Conservation (phyloP, 2,888 invertebrate species). For the Ophioninae sp. region DNA sequence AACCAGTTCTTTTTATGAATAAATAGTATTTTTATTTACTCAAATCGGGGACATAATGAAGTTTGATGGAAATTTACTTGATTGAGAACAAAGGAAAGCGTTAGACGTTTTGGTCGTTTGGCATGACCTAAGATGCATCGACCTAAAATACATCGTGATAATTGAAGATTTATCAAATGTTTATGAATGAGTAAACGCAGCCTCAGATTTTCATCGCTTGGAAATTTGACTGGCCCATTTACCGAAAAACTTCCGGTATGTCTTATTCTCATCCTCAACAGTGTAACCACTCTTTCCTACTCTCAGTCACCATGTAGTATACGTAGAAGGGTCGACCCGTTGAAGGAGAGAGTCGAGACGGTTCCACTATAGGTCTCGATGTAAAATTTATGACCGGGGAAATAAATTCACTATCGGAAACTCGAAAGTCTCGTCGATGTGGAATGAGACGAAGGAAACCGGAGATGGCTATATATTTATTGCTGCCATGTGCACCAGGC, state of each 20-base stretch:
- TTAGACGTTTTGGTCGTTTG: too few species aligned
- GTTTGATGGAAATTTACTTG: too few species aligned
- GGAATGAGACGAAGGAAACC: slow-evolving; percentile 35
- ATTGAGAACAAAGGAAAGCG: too few species aligned
- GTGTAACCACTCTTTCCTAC: not conserved
- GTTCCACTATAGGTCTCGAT: slow-evolving; percentile 50
- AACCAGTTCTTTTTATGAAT: too few species aligned
- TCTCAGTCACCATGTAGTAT: not conserved
- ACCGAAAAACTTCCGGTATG: not conserved
- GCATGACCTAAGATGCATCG: not conserved
- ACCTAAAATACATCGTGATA: not conserved
- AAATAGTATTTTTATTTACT: too few species aligned
- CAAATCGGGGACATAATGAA: too few species aligned
- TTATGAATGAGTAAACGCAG: not conserved
- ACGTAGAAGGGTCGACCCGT: not conserved
- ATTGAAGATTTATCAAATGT: slow-evolving; percentile 14
- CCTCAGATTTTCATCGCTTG: not conserved
- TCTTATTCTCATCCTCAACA: slow-evolving; percentile 4
- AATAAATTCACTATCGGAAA: slow-evolving; percentile 66
- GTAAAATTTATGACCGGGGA: slow-evolving; percentile 63
- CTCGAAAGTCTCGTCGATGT: slow-evolving; percentile 61
- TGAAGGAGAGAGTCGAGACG: slow-evolving; percentile 22
- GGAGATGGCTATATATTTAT: slow-evolving; percentile 24
- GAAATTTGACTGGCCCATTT: slow-evolving; percentile 12
- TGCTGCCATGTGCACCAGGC: slow-evolving; percentile 14